Base-by-base conservation (phyloP, 1,140 invertebrate genomes). In the Lepidurus arcticus region DNA sequence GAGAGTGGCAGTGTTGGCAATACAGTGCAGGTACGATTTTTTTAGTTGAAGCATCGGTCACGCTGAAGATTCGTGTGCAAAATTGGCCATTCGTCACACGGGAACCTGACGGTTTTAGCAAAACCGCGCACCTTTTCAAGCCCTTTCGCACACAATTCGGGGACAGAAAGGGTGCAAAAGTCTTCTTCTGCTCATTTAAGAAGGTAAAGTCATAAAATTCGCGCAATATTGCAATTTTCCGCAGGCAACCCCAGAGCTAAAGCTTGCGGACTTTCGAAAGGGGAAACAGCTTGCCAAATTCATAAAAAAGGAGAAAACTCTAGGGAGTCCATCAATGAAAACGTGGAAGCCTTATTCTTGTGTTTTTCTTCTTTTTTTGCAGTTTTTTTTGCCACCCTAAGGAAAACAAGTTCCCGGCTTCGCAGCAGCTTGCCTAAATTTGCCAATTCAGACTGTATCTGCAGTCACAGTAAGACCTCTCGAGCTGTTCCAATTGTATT, bases 201-300 rank as follows among this genome's bases (percentile, higher is more conserved):
- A 65, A 65, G 53, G 53, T 65, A 65, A 65, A 16, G 53, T 16
- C 8, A 65, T 65, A 65, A 65, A 65, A 65, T 65, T 65, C 8
- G 53, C 53, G 53, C 53, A 65, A 65, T 65, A 65, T 65, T 65
- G 53, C 53, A 65, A 65, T 65, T 65, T 65, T 65, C 53, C 53
- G 21, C 53, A 65, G 53, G 53, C 16, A 65, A 10, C 53, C 53
- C 21, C 21, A 9, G 13, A 65, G 53, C 53, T 13, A 21, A 65
- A 65, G 53, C 21, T 65, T 6, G 10, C 10, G 45, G 16, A 47
- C 10, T 10, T 0, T 47, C 53, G 6, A 65, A 65, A 13, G 16
- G 21, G 53, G 16, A 13, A 65, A 65, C 16, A n/a, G 21, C 21
- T n/a, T 65, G 53, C 53, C 53, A 65, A 65, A n/a, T 21, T 65